Evolutionary conservation across 2,113 vertebrate species (phyloP).

Genomic region (Sarotherodon lohbergeri): DNA sequence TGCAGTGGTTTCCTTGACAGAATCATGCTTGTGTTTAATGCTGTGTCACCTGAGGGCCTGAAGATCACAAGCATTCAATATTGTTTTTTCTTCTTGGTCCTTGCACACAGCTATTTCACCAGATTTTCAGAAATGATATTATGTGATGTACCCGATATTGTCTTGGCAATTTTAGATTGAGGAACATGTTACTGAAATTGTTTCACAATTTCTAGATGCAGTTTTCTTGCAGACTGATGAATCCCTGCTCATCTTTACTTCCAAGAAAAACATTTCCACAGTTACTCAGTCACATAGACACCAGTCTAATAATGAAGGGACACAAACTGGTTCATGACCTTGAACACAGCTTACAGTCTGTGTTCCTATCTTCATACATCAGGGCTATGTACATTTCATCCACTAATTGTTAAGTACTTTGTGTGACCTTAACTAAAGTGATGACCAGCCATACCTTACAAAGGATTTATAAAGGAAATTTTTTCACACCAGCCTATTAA

Average conservation of each 20-base stretch:
- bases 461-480: not conserved
- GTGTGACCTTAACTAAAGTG: fast-evolving
- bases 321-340: not conserved
- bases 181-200: not conserved
- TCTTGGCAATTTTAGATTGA: not conserved
- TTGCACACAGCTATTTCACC: not conserved
- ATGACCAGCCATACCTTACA: fast-evolving
- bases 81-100: not conserved
- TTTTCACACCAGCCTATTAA: too few relatives aligned
- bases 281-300: not conserved
- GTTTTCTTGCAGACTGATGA: not conserved
- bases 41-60: too few relatives aligned
- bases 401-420: not conserved
- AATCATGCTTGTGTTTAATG: too few relatives aligned
- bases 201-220: not conserved
- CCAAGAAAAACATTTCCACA: not conserved
- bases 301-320: not conserved
- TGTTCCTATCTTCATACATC: not conserved
- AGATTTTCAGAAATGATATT: not conserved
- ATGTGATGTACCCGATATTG: not conserved
- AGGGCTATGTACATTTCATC: not conserved
- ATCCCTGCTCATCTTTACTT: not conserved
- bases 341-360: not conserved
- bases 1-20: not conserved
- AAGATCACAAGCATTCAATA: too few relatives aligned